Evolutionary conservation across 37 sponge, comb jelly and placozoan species (phyloP), one percentile per base, ranked within the genome.

Genomic region (Aphrocallistes beatrix): DNA sequence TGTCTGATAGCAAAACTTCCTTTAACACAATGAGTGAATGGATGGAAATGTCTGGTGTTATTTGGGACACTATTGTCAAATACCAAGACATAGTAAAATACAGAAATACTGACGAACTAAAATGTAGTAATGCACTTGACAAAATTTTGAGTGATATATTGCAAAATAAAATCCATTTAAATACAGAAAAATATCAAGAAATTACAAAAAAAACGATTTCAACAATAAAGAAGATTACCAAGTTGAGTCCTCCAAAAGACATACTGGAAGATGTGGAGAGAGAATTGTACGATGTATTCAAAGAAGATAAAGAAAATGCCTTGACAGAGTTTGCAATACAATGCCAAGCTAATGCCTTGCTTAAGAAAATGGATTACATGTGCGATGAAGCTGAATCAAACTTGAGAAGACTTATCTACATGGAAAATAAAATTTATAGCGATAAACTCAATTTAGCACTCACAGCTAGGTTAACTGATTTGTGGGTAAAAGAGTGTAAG

Each of bases 71-170:
- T 25, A 60, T 60, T 19, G 21, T 60, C 34, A 60, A 13, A 60
- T 60, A 60, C 34, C 75, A 60, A 28, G 75, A 60, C 75, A 60
- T 60, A 60, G 75, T 60, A 3, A 60, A 60, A 30, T 28, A 60
- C n/a, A 60, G 34, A 13, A 60, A 60, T 60, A 30, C n/a, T 3
- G 75, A 60, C 8, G 75, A 60, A 60, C 8, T 60, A 30, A 60
- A 25, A 30, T 19, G 75, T 60, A 8, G n/a, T 28, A 60, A 60
- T 28, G 3, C 1, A 3, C 34, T 60, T 6, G 21, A 30, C 8
- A 60, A 25, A 30, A 13, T 60, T 3, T 19, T 60, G 3, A 60
- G 32, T 28, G 75, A 60, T 60, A 8, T 13, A 60, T 32, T 60
- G 25, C 25, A 60, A 30, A 60, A 60, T 6, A 19, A 60, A 19